Percentiles rank a stretch among this genome's conserved stretches.
Conservation (phyloP, 2,113 vertebrate species). For the Zeus faber region DNA sequence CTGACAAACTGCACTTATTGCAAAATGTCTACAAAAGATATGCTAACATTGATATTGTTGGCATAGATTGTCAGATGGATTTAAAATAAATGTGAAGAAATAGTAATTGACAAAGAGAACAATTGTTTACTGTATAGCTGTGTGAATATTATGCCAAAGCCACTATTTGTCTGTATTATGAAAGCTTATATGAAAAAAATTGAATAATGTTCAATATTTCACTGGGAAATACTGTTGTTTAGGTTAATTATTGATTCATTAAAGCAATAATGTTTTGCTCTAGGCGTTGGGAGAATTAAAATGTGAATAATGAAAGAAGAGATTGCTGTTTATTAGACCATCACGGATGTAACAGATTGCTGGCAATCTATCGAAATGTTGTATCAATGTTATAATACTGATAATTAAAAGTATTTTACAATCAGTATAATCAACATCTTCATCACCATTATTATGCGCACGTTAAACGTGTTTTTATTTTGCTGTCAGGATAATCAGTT, state of each 20-base stretch:
- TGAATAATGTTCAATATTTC: slow-evolving; percentile 68
- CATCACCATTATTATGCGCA: slow-evolving; percentile 13
- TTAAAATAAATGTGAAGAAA: too few relatives aligned
- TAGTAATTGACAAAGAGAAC: too few relatives aligned
- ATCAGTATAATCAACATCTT: slow-evolving; percentile 24
- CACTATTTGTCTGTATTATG: too few relatives aligned
- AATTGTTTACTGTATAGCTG: slow-evolving; percentile 22
- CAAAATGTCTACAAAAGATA: slow-evolving; percentile 30
- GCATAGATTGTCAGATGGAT: slow-evolving; percentile 31
- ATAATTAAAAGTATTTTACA: slow-evolving; percentile 46
- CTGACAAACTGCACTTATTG: slow-evolving; percentile 59
- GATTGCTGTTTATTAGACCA: slow-evolving; percentile 74
- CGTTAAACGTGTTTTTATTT: too few relatives aligned
- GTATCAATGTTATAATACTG: slow-evolving; percentile 40
- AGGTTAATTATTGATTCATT: slow-evolving; percentile 76
- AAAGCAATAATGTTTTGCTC: slow-evolving; percentile 69
- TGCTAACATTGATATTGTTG: slow-evolving; percentile 33
- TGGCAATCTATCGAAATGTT: slow-evolving; percentile 47
- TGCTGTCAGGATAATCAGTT: too few relatives aligned
- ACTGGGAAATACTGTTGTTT: slow-evolving; percentile 73
- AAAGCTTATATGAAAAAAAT: too few relatives aligned
- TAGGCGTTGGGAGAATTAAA: slow-evolving; percentile 60
- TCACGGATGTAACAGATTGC: slow-evolving; percentile 66
- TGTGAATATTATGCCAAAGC: slow-evolving; percentile 17
- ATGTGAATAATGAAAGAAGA: slow-evolving; percentile 74